phyloP scores from a whole-genome alignment of 2,888 invertebrate species.

The Thera britannica region DNA sequence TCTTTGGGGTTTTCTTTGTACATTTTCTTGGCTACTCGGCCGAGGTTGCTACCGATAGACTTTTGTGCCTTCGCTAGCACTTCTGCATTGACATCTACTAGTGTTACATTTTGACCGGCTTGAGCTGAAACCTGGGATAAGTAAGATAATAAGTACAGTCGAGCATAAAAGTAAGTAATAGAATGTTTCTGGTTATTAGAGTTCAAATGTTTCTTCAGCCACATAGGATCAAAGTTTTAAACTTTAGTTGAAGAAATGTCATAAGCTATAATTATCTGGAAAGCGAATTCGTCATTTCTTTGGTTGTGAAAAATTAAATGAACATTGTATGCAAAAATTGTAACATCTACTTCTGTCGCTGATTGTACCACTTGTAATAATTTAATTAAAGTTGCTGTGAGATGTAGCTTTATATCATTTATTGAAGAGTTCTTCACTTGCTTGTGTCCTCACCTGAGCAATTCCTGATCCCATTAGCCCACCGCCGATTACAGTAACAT shows the following conservation, averaged over 20 bases:
- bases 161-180: not conserved
- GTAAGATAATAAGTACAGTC: not conserved
- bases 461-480: conserved; percentile 96
- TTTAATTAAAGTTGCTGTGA: too few species aligned
- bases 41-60: conserved; percentile 88
- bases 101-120: conserved; percentile 91
- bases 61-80: conserved; percentile 89
- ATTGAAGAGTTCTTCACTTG: not conserved
- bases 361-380: too few species aligned
- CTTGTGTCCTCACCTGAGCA: conserved; percentile 88
- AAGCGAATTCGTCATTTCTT: too few species aligned
- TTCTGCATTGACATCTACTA: conserved; percentile 91
- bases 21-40: conserved; percentile 91
- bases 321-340: too few species aligned
- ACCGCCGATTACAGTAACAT: conserved; percentile 93
- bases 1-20: conserved; percentile 87
- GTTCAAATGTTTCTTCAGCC: too few species aligned
- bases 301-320: too few species aligned
- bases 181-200: too few species aligned
- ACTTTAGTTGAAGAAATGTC: too few species aligned
- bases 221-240: too few species aligned
- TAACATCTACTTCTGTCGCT: too few species aligned
- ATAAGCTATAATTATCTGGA: too few species aligned
- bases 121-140: conserved; percentile 90
- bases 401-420: not conserved